Evolutionary conservation across 2,888 invertebrate species (phyloP).

Genomic region (Eupeodes latifasciatus): DNA sequence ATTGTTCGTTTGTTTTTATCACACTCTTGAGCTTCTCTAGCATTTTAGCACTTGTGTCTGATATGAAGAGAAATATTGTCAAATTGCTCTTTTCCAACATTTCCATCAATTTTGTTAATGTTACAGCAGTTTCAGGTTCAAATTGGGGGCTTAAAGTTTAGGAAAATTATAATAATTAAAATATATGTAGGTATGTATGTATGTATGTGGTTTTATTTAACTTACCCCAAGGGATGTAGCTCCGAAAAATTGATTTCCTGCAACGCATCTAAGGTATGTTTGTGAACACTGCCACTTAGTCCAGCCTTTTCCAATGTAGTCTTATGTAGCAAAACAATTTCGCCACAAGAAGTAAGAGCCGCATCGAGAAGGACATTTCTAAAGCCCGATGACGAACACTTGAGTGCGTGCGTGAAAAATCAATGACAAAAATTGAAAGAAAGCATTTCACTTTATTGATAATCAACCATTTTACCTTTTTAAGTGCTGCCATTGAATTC

Average conservation of each 20-base stretch:
- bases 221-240: conserved; percentile 83
- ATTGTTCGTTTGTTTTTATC: conserved; percentile 80
- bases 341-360: conserved; percentile 82
- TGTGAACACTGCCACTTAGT: conserved; percentile 79
- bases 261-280: conserved; percentile 80
- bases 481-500: conserved; percentile 83
- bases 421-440: conserved; percentile 49
- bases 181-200: too few species aligned
- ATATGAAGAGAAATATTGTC: conserved; percentile 82
- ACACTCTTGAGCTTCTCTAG: conserved; percentile 81
- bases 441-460: neutral
- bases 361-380: conserved; percentile 83
- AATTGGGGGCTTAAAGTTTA: conserved; percentile 80
- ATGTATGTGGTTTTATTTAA: neutral
- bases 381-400: conserved; percentile 83
- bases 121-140: conserved; percentile 82
- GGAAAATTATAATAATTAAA: neutral
- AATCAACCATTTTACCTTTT: conserved; percentile 80
- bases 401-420: conserved; percentile 38
- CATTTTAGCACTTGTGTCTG: conserved; percentile 82
- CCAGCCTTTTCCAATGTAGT: conserved; percentile 82
- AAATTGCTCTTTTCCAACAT: conserved; percentile 80
- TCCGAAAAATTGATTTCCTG: conserved; percentile 83
- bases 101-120: conserved; percentile 81
- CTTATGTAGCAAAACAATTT: conserved; percentile 82